phyloP scores from a whole-genome alignment of 2,888 invertebrate species.

The Cephus nigrinus region DNA sequence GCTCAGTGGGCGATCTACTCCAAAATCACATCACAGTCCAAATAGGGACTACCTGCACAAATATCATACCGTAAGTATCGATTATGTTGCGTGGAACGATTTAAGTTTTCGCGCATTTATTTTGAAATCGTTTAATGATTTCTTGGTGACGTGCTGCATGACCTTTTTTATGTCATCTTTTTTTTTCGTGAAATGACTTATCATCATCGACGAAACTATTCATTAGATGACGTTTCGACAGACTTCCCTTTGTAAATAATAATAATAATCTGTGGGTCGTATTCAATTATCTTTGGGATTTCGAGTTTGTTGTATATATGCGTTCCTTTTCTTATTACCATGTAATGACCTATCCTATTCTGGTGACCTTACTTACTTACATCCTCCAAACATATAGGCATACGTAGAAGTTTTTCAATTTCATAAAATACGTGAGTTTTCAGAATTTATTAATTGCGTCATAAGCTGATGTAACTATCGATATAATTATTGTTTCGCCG shows the following conservation, averaged over 20 bases:
- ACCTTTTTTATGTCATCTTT: neutral
- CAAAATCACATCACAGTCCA: slow-evolving; percentile 82
- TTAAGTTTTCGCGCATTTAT: neutral
- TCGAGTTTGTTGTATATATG: neutral
- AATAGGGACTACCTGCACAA: slow-evolving; percentile 90
- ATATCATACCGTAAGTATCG: slow-evolving; percentile 90
- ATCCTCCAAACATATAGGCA: neutral
- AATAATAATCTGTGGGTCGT: neutral
- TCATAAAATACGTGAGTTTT: neutral
- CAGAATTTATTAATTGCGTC: neutral
- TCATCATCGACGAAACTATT: neutral
- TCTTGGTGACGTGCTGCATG: slow-evolving; percentile 2
- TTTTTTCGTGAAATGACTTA: neutral
- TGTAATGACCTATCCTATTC: neutral
- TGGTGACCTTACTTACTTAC: neutral
- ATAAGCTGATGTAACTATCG: neutral
- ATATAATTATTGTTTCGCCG: neutral
- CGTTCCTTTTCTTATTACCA: neutral
- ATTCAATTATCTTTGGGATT: neutral
- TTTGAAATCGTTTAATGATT: neutral
- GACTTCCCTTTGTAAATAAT: neutral
- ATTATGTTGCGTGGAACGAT: neutral
- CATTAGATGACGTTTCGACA: neutral
- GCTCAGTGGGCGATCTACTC: slow-evolving; percentile 90
- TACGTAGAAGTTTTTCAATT: neutral